Conservation (phyloP, 2,113 vertebrate species). For the Atrichornis clamosus region DNA sequence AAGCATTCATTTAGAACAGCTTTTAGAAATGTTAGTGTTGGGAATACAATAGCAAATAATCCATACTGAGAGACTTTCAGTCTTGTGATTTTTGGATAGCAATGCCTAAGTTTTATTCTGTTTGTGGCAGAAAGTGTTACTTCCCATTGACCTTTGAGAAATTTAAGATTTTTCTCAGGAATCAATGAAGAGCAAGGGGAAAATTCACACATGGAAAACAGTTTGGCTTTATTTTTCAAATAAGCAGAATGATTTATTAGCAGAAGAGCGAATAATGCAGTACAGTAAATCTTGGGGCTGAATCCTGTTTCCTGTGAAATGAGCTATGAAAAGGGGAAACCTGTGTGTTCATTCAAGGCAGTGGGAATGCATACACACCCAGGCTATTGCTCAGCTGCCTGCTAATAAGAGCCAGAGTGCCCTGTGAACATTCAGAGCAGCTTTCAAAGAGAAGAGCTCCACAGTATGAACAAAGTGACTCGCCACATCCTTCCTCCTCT, state of each 20-base stretch:
- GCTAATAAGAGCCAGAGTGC: slow-evolving; percentile 1
- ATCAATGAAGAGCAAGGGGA: neutral
- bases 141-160: neutral
- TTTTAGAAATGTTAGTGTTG: neutral
- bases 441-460: slow-evolving; percentile 16
- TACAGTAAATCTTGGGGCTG: neutral
- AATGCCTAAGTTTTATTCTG: neutral
- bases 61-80: neutral
- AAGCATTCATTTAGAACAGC: neutral
- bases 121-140: neutral
- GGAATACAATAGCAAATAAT: neutral
- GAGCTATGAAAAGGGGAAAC: slow-evolving; percentile 26
- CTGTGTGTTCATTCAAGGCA: neutral
- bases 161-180: neutral
- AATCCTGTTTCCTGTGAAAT: slow-evolving; percentile 32
- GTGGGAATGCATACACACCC: neutral
- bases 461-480: neutral
- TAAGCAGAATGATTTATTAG: slow-evolving; percentile 36
- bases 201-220: slow-evolving; percentile 29
- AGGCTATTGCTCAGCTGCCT: neutral
- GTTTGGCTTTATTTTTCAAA: slow-evolving; percentile 18
- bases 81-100: neutral
- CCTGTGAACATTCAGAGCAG: neutral
- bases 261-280: neutral
- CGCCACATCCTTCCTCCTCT: slow-evolving; percentile 18